These are phyloP conservation scores for Characodon lateralis DNA, from an alignment of 2,797 vertebrate genomes.

Conservation along the genomic window DNA sequence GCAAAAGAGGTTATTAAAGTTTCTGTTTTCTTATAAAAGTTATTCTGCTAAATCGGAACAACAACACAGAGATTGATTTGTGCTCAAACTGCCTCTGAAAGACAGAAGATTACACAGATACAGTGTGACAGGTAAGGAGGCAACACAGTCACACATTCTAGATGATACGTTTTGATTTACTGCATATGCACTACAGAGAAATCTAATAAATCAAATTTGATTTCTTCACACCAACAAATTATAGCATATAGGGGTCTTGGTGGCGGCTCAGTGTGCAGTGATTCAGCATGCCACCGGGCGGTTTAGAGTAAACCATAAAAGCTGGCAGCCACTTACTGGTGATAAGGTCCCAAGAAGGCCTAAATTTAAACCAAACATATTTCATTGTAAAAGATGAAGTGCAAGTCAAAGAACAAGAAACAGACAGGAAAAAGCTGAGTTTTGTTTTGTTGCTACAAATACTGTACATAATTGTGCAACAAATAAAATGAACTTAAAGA, in stretches of 20 bases:
- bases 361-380: conserved; percentile 9
- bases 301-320: conserved; percentile 32
- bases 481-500: background rate
- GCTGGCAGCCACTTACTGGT: conserved; percentile 20
- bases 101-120: conserved; percentile 34
- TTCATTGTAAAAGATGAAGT: background rate
- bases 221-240: conserved; percentile 28
- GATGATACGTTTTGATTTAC: conserved; percentile 35
- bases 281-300: conserved; percentile 13
- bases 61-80: conserved; percentile 10
- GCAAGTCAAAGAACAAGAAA: background rate
- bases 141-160: conserved; percentile 28
- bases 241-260: conserved; percentile 15
- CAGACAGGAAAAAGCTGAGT: background rate
- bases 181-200: conserved; percentile 27
- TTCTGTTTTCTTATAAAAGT: background rate
- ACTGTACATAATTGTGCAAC: background rate
- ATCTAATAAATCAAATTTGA: conserved; percentile 43
- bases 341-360: conserved; percentile 4
- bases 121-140: conserved; percentile 36
- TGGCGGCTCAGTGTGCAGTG: conserved; percentile 22
- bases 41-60: conserved; percentile 11
- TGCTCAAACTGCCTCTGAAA: conserved; percentile 22
- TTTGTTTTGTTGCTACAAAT: background rate
- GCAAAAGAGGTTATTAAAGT: background rate